Conservation (phyloP, 2,797 vertebrate genomes). For the Halcyon smyrnensis region DNA sequence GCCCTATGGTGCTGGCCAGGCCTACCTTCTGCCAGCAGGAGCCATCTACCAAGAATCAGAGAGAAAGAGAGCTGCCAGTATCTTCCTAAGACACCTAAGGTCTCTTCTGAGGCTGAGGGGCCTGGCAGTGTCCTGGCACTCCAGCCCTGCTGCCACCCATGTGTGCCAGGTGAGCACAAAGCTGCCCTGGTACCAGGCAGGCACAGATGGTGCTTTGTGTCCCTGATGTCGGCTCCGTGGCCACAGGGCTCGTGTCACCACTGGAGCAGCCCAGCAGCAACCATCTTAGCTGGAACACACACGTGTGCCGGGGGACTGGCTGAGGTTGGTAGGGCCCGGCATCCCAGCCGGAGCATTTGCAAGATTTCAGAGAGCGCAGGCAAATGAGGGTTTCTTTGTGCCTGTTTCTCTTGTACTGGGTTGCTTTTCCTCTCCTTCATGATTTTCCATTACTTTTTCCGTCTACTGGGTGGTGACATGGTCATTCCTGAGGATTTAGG, state of each 20-base stretch:
- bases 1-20: not conserved
- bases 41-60: not conserved
- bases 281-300: not conserved
- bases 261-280: not conserved
- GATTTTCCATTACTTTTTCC: not conserved
- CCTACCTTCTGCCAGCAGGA: not conserved
- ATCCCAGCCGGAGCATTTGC: not conserved
- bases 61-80: not conserved
- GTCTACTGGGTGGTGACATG: not conserved
- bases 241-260: accelerated
- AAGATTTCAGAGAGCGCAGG: not conserved
- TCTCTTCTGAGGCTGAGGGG: not conserved
- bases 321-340: not conserved
- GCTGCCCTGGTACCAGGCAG: not conserved
- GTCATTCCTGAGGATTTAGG: not conserved
- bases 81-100: not conserved
- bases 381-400: not conserved
- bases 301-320: not conserved
- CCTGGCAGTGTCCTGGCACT: not conserved
- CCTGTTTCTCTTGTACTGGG: not conserved
- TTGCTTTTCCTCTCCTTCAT: not conserved
- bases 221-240: accelerated
- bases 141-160: not conserved
- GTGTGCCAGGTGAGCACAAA: not conserved
- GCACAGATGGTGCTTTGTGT: not conserved